Evolutionary conservation across 1,140 invertebrate genomes (phyloP).

Genomic region (Trachelipus rathkii): DNA sequence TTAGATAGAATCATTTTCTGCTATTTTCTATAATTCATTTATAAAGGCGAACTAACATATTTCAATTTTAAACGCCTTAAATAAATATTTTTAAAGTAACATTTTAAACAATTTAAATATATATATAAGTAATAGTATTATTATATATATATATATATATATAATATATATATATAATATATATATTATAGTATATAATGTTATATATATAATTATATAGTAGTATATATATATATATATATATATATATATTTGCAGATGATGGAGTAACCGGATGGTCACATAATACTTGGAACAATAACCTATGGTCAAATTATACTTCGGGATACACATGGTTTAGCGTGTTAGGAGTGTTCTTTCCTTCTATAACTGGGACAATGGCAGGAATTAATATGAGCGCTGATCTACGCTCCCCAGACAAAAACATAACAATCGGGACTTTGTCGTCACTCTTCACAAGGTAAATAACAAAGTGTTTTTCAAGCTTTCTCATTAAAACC

Average conservation of each 20-base stretch:
- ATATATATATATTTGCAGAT: slow-evolving; percentile 53
- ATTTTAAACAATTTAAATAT: too few relatives aligned
- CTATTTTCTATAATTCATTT: too few relatives aligned
- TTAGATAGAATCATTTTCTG: too few relatives aligned
- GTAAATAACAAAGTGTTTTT: too few relatives aligned
- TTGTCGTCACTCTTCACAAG: slow-evolving; percentile 66
- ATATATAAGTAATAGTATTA: too few relatives aligned
- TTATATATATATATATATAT: background rate
- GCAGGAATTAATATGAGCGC: slow-evolving; percentile 98
- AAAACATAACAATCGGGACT: slow-evolving; percentile 90
- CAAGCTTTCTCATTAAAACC: too few relatives aligned
- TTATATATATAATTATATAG: background rate
- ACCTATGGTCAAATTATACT: slow-evolving; percentile 74
- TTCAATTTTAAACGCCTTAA: too few relatives aligned
- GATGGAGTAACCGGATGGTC: slow-evolving; percentile 81
- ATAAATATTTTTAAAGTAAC: too few relatives aligned
- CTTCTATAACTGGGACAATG: slow-evolving; percentile 86
- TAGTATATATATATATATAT: slow-evolving; percentile 10
- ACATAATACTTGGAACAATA: slow-evolving; percentile 70
- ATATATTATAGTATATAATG: too few relatives aligned
- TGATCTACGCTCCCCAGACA: slow-evolving; percentile 82
- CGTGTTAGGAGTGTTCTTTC: slow-evolving; percentile 91
- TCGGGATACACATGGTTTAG: slow-evolving; percentile 81
- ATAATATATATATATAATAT: slow-evolving; percentile 5
- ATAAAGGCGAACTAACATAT: too few relatives aligned